Evolutionary conservation across 2,797 vertebrate genomes (phyloP), one percentile per base, ranked within the genome.

Genomic region (Fistularia tabacaria): DNA sequence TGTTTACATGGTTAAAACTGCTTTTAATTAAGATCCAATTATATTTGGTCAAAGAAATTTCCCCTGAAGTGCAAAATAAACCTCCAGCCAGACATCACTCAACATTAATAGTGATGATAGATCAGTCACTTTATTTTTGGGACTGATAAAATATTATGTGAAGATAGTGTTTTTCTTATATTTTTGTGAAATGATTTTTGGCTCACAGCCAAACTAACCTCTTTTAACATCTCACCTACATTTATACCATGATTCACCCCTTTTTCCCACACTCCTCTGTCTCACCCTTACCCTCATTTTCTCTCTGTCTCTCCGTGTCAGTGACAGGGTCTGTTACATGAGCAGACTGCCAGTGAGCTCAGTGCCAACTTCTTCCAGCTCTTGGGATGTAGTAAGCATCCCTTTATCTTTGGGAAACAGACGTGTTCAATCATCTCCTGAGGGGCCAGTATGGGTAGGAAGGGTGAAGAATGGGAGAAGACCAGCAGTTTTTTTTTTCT

Each of bases 321-420:
- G 74, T 82, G 83, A 77, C 83, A 76, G 82, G 76, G 68, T 85
- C 75, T 65, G 79, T 88, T 87, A 83, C 82, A 82, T 46, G 71
- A 84, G 77, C 60, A 71, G 68, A 65, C 76, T 84, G 84, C 86
- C 81, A 84, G 79, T 54, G 15, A 47, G 68, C 73, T 74, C 49
- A 0, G 54, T 83, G 88, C 89, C 87, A 90, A 78, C 74, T 79
- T 76, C 77, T 80, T 73, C 62, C 72, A 66, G 86, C 86, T 86
- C 83, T 64, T 58, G 82, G 84, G 84, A 86, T 74, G 76, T 82
- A 65, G 80, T 74, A 79, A 85, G 81, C 79, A 79, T 73, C 74
- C 78, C 83, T 91, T 91, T 92, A 91, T 92, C 90, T 89, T 82
- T 69, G 58, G 70, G 78, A 90, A 90, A 89, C 91, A 91, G 90